Percentiles rank a stretch among this genome's conserved stretches.
These are phyloP conservation scores for Galeruca laticollis DNA, from an alignment of 2,888 invertebrate genomes.

Conservation along the genomic window DNA sequence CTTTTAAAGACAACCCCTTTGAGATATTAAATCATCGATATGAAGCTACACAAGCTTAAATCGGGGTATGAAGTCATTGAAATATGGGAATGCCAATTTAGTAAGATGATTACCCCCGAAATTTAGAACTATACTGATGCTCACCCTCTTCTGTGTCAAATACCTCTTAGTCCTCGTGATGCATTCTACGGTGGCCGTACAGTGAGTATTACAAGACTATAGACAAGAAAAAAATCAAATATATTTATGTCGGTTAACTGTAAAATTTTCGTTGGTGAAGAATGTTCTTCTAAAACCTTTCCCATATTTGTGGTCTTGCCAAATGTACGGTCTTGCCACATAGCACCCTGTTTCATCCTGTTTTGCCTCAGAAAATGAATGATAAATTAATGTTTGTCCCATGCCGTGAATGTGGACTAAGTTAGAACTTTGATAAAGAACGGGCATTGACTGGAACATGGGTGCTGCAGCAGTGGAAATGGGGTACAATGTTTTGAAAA, in stretches of 20 bases:
- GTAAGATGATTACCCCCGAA: neutral
- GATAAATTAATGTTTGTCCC: conserved; percentile 59
- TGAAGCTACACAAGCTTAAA: conserved; percentile 28
- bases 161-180: conserved; percentile 41
- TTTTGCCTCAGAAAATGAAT: too few species aligned
- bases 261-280: conserved; percentile 36
- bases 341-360: conserved; percentile 46
- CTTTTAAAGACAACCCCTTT: too few species aligned
- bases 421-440: conserved; percentile 42
- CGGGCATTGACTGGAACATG: conserved; percentile 34
- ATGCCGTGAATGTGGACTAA: conserved; percentile 57
- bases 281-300: conserved; percentile 41
- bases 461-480: conserved; percentile 52
- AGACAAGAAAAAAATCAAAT: conserved; percentile 47
- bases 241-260: conserved; percentile 51
- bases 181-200: conserved; percentile 45
- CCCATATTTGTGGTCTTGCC: conserved; percentile 35
- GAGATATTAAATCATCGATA: conserved; percentile 32
- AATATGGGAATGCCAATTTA: conserved; percentile 28
- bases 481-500: conserved; percentile 56
- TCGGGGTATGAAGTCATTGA: conserved; percentile 22
- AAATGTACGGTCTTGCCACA: conserved; percentile 49
- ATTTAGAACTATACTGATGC: neutral
- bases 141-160: conserved; percentile 25
- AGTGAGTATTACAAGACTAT: conserved; percentile 27